These are phyloP conservation scores for Siderastrea radians DNA, from an alignment of 92 coral and sea anemone species.

Conservation along the genomic window DNA sequence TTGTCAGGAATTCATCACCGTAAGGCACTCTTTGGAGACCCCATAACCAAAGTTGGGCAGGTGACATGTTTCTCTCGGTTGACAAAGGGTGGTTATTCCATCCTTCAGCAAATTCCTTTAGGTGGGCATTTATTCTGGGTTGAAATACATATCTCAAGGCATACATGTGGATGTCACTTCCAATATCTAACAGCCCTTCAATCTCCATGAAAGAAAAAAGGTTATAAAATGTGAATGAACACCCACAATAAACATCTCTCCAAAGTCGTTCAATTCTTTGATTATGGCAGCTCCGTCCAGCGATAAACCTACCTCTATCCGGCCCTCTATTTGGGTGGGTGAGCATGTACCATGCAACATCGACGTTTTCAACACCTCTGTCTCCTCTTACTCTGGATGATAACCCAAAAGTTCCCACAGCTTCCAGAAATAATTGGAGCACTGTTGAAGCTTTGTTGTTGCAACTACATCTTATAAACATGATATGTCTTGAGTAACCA, in stretches of 20 bases:
- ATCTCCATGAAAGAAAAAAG: constrained; percentile 62
- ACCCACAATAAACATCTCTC: constrained; percentile 69
- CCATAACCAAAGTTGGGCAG: constrained; percentile 76
- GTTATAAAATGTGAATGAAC: constrained; percentile 53
- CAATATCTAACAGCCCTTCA: constrained; percentile 56
- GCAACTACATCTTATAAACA: constrained; percentile 52
- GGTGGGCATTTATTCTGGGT: constrained; percentile 55
- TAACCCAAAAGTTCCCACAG: constrained; percentile 65
- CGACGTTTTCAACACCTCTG: constrained; percentile 75
- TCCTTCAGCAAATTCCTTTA: constrained; percentile 66
- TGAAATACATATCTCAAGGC: constrained; percentile 62
- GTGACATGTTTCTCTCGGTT: constrained; percentile 70
- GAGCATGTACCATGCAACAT: constrained; percentile 60
- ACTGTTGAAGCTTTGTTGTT: constrained; percentile 80
- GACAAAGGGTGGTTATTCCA: constrained; percentile 73
- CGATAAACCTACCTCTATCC: constrained; percentile 57
- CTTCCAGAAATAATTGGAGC: constrained; percentile 54
- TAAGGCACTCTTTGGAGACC: constrained; percentile 40
- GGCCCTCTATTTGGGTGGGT: constrained; percentile 71
- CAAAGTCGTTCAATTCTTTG: constrained; percentile 69
- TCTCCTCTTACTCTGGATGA: constrained; percentile 76
- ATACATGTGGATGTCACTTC: constrained; percentile 71
- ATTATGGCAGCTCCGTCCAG: constrained; percentile 70
- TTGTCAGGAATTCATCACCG: neutral
- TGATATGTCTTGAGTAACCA: constrained; percentile 68